These are phyloP conservation scores for Varecia variegata DNA, from an alignment of 2,797 vertebrate genomes.

Conservation along the genomic window DNA sequence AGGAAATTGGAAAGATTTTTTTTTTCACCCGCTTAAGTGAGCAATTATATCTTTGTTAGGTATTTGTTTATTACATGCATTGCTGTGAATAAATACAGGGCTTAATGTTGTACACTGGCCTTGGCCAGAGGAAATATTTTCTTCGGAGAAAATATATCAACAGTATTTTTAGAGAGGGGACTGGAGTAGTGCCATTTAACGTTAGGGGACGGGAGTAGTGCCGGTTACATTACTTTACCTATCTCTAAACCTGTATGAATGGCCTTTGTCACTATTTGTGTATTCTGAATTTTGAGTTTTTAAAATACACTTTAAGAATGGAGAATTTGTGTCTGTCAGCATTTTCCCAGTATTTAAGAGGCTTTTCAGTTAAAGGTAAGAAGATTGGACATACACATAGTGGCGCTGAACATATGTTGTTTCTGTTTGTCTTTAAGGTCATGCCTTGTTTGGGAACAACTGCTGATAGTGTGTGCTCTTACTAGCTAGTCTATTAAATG, in stretches of 20 bases:
- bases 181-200: not conserved
- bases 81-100: not conserved
- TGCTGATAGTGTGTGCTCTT: not conserved
- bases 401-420: not conserved
- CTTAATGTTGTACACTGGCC: not conserved
- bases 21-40: constrained; percentile 21
- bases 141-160: not conserved
- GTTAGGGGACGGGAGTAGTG: not conserved
- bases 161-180: not conserved
- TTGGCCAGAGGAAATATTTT: not conserved
- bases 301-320: not conserved
- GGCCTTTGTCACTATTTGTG: not conserved
- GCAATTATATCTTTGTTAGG: not conserved
- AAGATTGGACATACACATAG: not conserved
- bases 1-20: constrained; percentile 24
- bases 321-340: not conserved
- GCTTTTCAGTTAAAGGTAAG: not conserved
- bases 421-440: not conserved
- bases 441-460: not conserved
- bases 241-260: not conserved
- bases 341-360: not conserved
- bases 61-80: not conserved
- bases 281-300: not conserved
- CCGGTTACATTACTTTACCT: not conserved
- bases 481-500: not conserved